phyloP scores from a whole-genome alignment of 1,140 invertebrate genomes.

The Oncopeltus fasciatus region DNA sequence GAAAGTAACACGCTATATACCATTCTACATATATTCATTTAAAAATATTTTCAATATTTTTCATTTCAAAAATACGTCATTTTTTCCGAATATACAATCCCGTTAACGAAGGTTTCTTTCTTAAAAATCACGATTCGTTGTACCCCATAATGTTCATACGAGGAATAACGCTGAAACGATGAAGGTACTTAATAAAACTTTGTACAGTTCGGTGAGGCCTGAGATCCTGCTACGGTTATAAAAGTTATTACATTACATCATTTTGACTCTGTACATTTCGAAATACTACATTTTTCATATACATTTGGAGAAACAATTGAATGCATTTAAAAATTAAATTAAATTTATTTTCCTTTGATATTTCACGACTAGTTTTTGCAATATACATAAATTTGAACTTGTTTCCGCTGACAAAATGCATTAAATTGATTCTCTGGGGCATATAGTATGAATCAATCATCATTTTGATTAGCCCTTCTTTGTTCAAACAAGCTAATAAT shows the following conservation, averaged over 20 bases:
- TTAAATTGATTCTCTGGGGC: conserved; percentile 3
- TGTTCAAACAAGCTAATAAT: not conserved
- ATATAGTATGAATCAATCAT: not conserved
- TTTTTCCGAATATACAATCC: conserved; percentile 19
- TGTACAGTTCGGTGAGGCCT: conserved; percentile 21
- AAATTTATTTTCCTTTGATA: not conserved
- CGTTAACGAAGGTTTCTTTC: conserved; percentile 15
- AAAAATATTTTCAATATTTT: conserved; percentile 19
- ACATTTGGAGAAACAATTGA: not conserved
- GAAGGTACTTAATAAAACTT: conserved; percentile 10
- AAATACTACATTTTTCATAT: conserved; percentile 8
- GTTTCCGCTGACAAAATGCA: not conserved
- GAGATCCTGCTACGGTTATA: conserved; percentile 19
- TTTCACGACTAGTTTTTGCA: not conserved
- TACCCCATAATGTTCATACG: not conserved
- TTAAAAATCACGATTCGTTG: conserved; percentile 16
- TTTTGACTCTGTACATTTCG: not conserved
- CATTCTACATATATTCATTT: conserved; percentile 17
- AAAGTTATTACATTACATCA: not conserved
- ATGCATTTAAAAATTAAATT: not conserved
- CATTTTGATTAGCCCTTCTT: not conserved
- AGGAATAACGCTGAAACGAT: conserved; percentile 2
- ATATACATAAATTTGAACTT: not conserved
- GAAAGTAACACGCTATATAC: conserved; percentile 19
- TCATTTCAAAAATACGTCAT: conserved; percentile 21